Evolutionary conservation across 1,140 invertebrate species (phyloP).

Genomic region (Drosophila erecta): DNA sequence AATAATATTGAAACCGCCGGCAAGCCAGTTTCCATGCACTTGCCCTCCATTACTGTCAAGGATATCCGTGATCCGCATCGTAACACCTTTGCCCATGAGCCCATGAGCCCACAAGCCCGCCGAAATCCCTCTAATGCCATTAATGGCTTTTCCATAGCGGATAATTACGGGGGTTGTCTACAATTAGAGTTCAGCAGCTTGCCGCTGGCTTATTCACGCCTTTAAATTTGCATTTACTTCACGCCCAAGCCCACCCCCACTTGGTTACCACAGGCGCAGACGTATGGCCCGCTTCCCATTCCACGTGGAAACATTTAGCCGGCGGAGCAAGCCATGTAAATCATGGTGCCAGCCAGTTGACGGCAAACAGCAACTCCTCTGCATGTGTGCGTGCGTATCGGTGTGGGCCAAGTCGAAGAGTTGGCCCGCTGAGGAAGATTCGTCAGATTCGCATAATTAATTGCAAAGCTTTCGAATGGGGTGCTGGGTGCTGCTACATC

Average conservation of each 20-base stretch:
- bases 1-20: too few species aligned
- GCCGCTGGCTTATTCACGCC: constrained; percentile 78
- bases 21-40: constrained; percentile 4
- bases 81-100: constrained; percentile 12
- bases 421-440: constrained; percentile 74
- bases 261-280: constrained; percentile 35
- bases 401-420: constrained; percentile 71
- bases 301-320: constrained; percentile 34
- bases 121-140: constrained; percentile 72
- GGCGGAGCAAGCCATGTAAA: constrained; percentile 68
- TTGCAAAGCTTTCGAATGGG: constrained; percentile 71
- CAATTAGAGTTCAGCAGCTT: constrained; percentile 70
- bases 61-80: constrained; percentile 6
- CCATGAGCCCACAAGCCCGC: constrained; percentile 2
- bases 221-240: constrained; percentile 80
- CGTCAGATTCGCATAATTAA: constrained; percentile 84
- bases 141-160: constrained; percentile 83
- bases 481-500: constrained; percentile 16
- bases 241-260: background rate
- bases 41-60: background rate
- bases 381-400: constrained; percentile 23
- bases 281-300: constrained; percentile 22
- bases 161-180: constrained; percentile 83
- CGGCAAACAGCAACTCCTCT: constrained; percentile 60
- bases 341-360: constrained; percentile 77